Base-by-base conservation (phyloP, 2,797 vertebrate species). In the Peromyscus nudipes region DNA sequence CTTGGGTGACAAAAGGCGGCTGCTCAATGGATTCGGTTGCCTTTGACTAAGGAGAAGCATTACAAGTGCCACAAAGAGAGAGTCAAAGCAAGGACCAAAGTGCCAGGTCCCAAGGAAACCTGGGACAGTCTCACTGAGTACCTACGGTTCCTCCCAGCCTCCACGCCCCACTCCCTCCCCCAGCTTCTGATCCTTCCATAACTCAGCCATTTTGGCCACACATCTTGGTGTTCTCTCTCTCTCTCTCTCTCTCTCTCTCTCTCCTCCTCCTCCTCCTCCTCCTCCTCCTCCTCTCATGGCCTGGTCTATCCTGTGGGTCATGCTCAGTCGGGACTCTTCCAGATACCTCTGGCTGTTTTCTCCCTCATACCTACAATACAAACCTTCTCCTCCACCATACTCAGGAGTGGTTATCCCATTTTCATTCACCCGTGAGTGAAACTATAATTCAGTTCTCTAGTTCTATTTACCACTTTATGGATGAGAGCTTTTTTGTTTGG, bases 151-250 rank as follows among this genome's bases (percentile, higher is more conserved):
- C 31, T 37, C 46, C 12, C 31, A n/a, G 12, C 21, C 21, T 27
- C 11, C 83, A 3, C 0, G 0, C 12, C 46, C 1, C 12, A 4
- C 2, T 4, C 25, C 37, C 60, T 43, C 31, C 31, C 9, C 11
- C 21, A 6, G 64, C 65, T 49, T 86, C 84, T 37, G 65, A 52
- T 37, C 21, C 31, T 21, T 27, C 52, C 10, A n/a, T 25, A 69
- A 52, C 31, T 67, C 46, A 69, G 46, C 3, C 46, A 52, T 2
- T 49, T 52, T 25, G 31, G 64, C 29, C 5, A 67, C 23, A 34
- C 23, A 21, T 27, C 46, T n/a, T 49, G 43, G 62, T 46, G 25
- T 16, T 13, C 2, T 27, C 57, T 19, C 40, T 46, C 10, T 34
- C 17, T 19, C 43, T 49, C 64, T 52, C 6, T 16, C 13, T 16